Percentiles rank a stretch among this genome's conserved stretches.
phyloP scores from a whole-genome alignment of 2,113 vertebrate species.

The Otis tarda region DNA sequence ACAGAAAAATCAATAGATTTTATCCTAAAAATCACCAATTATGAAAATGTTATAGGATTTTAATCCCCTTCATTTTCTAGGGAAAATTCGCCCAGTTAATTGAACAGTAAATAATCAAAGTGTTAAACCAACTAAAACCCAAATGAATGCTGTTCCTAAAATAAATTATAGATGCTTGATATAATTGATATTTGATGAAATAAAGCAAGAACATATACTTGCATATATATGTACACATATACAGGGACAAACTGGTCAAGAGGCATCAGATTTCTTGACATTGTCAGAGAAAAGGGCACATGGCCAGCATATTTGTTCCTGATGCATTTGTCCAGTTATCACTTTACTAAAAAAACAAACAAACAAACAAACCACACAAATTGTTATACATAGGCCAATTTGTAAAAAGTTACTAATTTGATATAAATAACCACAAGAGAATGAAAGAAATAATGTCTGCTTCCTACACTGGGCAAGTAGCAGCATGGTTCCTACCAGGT shows the following conservation, averaged over 20 bases:
- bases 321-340: not conserved
- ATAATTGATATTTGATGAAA: not conserved
- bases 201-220: not conserved
- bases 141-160: not conserved
- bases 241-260: not conserved
- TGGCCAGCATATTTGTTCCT: not conserved
- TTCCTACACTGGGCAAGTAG: not conserved
- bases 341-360: not conserved
- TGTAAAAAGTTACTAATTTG: fast-evolving
- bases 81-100: not conserved
- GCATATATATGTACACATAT: fast-evolving
- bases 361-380: not conserved
- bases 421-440: not conserved
- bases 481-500: not conserved
- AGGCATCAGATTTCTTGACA: not conserved
- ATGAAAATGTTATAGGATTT: not conserved
- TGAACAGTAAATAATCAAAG: not conserved
- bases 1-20: not conserved
- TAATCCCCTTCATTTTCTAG: not conserved
- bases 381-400: not conserved
- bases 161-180: not conserved
- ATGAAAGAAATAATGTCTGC: not conserved
- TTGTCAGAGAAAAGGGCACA: not conserved
- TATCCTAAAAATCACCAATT: not conserved
- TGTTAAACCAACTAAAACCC: not conserved